These are phyloP conservation scores for Pseudomugil tenellus DNA, from an alignment of 2,797 vertebrate species.

Conservation along the genomic window DNA sequence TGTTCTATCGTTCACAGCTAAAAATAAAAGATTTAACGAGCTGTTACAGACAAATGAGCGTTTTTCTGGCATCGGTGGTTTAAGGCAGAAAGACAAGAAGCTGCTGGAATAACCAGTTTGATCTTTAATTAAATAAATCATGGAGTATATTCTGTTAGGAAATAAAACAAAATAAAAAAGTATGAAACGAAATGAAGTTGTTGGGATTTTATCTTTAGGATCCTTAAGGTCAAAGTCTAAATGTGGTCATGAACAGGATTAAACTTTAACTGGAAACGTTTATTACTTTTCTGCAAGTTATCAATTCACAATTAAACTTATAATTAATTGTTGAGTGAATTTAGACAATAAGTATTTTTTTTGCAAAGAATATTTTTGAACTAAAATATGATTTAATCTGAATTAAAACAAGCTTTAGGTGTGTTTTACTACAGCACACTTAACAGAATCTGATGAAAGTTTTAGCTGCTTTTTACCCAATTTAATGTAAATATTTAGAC, in stretches of 20 bases:
- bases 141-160: too few relatives aligned
- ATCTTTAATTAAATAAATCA: background rate
- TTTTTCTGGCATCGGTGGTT: background rate
- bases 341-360: background rate
- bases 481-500: too few relatives aligned
- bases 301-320: too few relatives aligned
- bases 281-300: too few relatives aligned
- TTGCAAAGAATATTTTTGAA: background rate
- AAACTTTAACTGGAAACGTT: background rate
- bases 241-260: background rate
- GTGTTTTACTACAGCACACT: background rate
- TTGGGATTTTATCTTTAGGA: too few relatives aligned
- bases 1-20: background rate
- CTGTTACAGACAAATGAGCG: background rate
- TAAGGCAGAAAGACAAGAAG: too few relatives aligned
- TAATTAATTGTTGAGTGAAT: background rate
- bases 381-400: background rate
- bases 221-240: too few relatives aligned
- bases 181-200: too few relatives aligned
- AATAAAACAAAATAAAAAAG: too few relatives aligned
- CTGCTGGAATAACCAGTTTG: background rate
- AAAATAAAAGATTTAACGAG: background rate
- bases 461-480: background rate
- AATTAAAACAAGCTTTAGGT: background rate
- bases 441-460: background rate